Evolutionary conservation across 2,888 invertebrate genomes (phyloP), one percentile per base, ranked within the genome.

Genomic region (Yponomeuta evonymella): DNA sequence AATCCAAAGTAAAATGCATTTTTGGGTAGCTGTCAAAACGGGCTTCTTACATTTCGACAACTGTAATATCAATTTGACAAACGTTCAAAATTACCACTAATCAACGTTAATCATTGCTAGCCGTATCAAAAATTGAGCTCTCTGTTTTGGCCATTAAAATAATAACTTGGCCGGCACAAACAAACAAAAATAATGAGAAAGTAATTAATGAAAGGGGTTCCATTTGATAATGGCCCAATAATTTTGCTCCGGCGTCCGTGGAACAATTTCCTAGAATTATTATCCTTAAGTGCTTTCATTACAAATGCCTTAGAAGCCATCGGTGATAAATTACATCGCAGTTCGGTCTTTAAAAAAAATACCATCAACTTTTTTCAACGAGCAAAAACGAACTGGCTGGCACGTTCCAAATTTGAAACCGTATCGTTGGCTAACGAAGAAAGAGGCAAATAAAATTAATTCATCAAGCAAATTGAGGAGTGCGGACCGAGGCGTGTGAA

Each of bases 141-240:
- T 81, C 77, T 79, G 78, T 51, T 65, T 48, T 64, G 70, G 79
- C 81, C 84, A 90, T 90, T 89, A 89, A 79, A 78, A 81, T 89
- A 91, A 90, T 88, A 82, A 85, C 82, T 81, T 77, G 80, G 82
- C 81, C 83, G 83, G 83, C 81, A 81, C 85, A 89, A 89, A 87
- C 87, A 87, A 88, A 90, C 90, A 89, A 87, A 89, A 83, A 88
- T 88, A 86, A 87, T 84, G 77, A 82, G 78, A 80, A 83, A 85
- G 86, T 89, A 91, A 91, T 91, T 90, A 91, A 90, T 88, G 89
- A 88, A 91, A 90, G 87, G 89, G 90, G 90, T 89, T 85, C 83
- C 79, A 84, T 85, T 86, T 87, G 83, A 88, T 90, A 90, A 90
- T 90, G 81, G 85, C 74, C 78, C 80, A 85, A 89, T 90, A 90